Conservation (phyloP, 92 coral and sea anemone species). For the Virgularia gustaviana region DNA sequence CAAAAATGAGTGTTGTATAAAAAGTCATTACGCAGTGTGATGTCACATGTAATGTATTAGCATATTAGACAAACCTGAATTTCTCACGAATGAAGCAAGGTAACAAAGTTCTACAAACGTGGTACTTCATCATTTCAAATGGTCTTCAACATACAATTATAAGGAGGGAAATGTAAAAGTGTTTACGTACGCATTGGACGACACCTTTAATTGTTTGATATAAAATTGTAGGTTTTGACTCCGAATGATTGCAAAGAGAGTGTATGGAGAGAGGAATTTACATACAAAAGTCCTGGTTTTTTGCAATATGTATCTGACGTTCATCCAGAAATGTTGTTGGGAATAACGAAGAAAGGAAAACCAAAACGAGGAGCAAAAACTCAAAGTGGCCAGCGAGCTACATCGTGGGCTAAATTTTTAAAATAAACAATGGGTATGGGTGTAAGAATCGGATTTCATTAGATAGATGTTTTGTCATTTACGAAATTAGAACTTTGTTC, state of each 20-base stretch:
- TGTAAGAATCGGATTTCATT: background rate
- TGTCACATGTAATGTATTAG: too few relatives aligned
- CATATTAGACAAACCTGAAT: too few relatives aligned
- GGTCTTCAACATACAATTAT: too few relatives aligned
- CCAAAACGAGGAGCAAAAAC: constrained; percentile 22
- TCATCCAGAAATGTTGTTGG: constrained; percentile 23
- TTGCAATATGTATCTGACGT: constrained; percentile 16
- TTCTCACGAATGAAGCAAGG: too few relatives aligned
- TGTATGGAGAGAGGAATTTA: constrained; percentile 31
- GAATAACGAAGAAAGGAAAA: constrained; percentile 29
- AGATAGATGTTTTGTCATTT: too few relatives aligned
- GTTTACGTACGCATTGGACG: too few relatives aligned
- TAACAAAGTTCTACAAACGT: too few relatives aligned
- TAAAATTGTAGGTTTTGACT: constrained; percentile 1
- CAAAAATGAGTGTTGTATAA: too few relatives aligned
- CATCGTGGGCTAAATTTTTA: constrained; percentile 8
- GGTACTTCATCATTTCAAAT: too few relatives aligned
- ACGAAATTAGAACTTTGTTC: too few relatives aligned
- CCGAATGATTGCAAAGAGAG: constrained; percentile 21
- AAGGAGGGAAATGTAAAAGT: too few relatives aligned
- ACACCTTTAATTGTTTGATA: background rate
- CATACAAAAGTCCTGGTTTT: constrained; percentile 10
- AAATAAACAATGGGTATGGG: background rate
- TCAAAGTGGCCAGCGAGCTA: constrained; percentile 20
- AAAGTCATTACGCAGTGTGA: too few relatives aligned